These are phyloP conservation scores for Malurus alboscapulatus DNA, from an alignment of 2,113 vertebrate genomes.

Conservation along the genomic window DNA sequence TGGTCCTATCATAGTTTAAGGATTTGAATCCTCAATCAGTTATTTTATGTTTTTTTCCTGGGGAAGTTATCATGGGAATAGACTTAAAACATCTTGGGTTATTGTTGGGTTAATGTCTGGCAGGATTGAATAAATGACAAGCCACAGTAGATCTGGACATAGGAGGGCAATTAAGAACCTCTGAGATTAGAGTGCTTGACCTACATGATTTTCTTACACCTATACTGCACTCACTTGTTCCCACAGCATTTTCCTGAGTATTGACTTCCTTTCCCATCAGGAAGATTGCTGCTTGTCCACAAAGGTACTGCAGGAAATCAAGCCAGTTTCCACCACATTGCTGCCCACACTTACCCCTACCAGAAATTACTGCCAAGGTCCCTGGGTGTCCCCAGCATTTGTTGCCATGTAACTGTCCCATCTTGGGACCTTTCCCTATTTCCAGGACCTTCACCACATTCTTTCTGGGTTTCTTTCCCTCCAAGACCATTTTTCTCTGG, in stretches of 20 bases:
- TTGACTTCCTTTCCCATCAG: not conserved
- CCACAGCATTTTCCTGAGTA: not conserved
- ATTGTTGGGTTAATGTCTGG: not conserved
- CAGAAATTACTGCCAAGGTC: not conserved
- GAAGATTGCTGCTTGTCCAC: rapidly evolving
- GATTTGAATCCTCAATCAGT: not conserved
- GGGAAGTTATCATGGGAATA: not conserved
- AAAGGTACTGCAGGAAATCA: not conserved
- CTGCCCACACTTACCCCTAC: not conserved
- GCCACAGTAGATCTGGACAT: not conserved
- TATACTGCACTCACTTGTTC: not conserved
- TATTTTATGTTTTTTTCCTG: not conserved
- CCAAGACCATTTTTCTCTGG: not conserved
- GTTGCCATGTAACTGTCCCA: not conserved
- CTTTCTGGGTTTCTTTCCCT: not conserved
- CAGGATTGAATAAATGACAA: not conserved
- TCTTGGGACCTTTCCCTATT: not conserved
- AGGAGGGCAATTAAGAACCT: not conserved
- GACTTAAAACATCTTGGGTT: not conserved
- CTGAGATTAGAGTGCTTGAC: not conserved
- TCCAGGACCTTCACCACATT: not conserved
- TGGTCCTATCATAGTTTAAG: not conserved
- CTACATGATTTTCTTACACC: not conserved
- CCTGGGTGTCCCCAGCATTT: rapidly evolving
- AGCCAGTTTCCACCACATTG: rapidly evolving